These are phyloP conservation scores for Phengaris alcon DNA, from an alignment of 2,888 invertebrate genomes.

Conservation along the genomic window DNA sequence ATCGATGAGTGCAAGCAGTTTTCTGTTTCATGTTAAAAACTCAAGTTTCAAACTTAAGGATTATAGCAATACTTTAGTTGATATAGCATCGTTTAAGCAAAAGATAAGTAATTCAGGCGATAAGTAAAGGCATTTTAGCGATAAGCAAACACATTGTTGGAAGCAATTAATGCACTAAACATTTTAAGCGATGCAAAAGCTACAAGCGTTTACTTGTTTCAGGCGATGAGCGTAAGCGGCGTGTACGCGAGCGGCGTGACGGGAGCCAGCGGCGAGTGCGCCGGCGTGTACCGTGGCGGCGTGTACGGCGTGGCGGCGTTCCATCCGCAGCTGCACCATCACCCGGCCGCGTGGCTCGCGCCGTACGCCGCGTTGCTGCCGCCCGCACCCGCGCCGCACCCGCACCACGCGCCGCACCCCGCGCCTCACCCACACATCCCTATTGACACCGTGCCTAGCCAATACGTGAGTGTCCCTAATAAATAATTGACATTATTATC, in stretches of 20 bases:
- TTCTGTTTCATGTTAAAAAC: no score
- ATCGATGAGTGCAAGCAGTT: no score
- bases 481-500: conserved; percentile 48
- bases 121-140: no score
- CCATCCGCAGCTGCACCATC: conserved; percentile 70
- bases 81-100: no score
- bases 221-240: conserved; percentile 72
- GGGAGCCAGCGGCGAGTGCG: conserved; percentile 62
- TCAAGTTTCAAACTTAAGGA: no score
- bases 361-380: conserved; percentile 71
- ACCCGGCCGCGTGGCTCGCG: conserved; percentile 69
- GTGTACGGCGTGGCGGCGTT: conserved; percentile 71
- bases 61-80: no score
- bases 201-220: conserved; percentile 37
- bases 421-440: conserved; percentile 67
- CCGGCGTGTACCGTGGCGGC: conserved; percentile 70
- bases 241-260: conserved; percentile 66
- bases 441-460: conserved; percentile 73
- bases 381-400: conserved; percentile 52
- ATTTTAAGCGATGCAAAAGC: no score
- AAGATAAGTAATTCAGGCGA: no score
- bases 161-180: no score
- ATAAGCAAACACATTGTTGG: no score
- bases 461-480: conserved; percentile 62
- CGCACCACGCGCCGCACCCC: conserved; percentile 58